Percentiles rank a stretch among this genome's conserved stretches.
Conservation (phyloP, 1,140 invertebrate genomes). For the Micrasema longulum region DNA sequence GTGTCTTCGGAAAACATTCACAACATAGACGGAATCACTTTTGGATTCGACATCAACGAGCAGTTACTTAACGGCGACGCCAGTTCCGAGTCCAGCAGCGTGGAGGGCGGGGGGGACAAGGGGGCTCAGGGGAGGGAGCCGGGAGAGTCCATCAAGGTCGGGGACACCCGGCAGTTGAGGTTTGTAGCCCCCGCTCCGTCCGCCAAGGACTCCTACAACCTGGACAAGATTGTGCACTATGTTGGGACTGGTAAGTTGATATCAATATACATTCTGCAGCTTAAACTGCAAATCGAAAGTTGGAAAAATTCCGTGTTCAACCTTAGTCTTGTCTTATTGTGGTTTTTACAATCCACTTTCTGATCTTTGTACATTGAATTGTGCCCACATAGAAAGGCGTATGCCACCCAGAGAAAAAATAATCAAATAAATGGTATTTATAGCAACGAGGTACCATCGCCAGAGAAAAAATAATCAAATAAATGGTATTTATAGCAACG, state of each 20-base stretch:
- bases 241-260: slow-evolving; percentile 69
- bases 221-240: slow-evolving; percentile 75
- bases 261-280: background rate
- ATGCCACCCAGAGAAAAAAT: no score
- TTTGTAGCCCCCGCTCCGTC: slow-evolving; percentile 44
- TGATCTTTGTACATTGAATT: no score
- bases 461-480: no score
- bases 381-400: no score
- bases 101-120: slow-evolving; percentile 24
- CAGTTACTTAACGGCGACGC: slow-evolving; percentile 67
- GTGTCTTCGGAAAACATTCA: slow-evolving; percentile 63
- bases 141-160: slow-evolving; percentile 14
- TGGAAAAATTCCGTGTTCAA: no score
- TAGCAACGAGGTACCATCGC: no score
- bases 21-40: slow-evolving; percentile 71
- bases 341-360: no score
- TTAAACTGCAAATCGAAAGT: no score
- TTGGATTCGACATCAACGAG: slow-evolving; percentile 79
- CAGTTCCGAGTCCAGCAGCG: slow-evolving; percentile 38
- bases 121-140: background rate
- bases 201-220: slow-evolving; percentile 60
- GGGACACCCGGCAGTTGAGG: slow-evolving; percentile 32
- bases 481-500: no score
- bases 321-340: no score
- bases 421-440: no score